A percentile compares a stretch with the other conserved stretches of the same genome.
Conservation (phyloP, 2,888 invertebrate species). For the Sinopyrophorus schimmeli region DNA sequence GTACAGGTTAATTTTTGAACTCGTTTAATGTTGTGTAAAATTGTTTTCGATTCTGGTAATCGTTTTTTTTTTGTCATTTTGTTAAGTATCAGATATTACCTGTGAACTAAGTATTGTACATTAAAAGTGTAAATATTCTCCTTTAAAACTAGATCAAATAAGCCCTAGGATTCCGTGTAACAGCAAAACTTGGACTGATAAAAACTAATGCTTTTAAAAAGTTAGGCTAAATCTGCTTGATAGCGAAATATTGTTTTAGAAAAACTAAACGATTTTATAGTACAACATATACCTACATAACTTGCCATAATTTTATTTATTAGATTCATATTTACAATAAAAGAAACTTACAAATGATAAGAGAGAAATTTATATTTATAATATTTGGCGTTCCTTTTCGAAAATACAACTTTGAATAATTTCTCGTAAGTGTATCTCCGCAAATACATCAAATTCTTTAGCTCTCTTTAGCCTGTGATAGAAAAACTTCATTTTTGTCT, state of each 20-base stretch:
- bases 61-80: slow-evolving; percentile 41
- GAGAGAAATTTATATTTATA: no score
- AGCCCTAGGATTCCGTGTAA: slow-evolving; percentile 39
- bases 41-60: no score
- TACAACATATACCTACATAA: slow-evolving; percentile 50
- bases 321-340: no score
- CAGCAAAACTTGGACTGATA: slow-evolving; percentile 51
- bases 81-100: slow-evolving; percentile 15
- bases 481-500: slow-evolving; percentile 40
- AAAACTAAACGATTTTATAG: slow-evolving; percentile 39
- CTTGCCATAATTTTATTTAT: slow-evolving; percentile 46
- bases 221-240: slow-evolving; percentile 33
- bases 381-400: no score
- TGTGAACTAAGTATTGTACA: slow-evolving; percentile 37
- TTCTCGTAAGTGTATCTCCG: slow-evolving; percentile 3
- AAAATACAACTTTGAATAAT: slow-evolving; percentile 5
- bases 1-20: slow-evolving; percentile 28
- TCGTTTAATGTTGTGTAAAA: no score
- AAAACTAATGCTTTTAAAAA: slow-evolving; percentile 43
- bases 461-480: slow-evolving; percentile 55
- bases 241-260: slow-evolving; percentile 30
- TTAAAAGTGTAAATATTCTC: slow-evolving; percentile 39
- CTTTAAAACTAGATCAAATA: slow-evolving; percentile 35
- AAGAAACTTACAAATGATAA: no score
- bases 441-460: slow-evolving; percentile 36